A percentile compares a stretch with the other conserved stretches of the same genome.
Evolutionary conservation across 2,888 invertebrate species (phyloP).

Genomic region (Oscheius sp.): DNA sequence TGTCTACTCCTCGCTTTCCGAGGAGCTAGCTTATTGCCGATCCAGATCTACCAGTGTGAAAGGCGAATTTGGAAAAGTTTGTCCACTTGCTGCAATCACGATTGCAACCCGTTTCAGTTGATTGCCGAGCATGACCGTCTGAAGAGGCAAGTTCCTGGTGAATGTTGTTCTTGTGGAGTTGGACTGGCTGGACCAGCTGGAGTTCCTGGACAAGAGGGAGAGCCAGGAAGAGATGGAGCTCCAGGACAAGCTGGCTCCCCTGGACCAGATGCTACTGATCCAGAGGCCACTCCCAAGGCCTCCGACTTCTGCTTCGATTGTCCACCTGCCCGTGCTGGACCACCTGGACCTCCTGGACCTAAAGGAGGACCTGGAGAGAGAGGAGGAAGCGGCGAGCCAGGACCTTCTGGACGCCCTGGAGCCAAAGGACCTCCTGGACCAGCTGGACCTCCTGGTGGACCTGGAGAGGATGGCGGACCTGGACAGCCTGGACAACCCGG

Average conservation of each 20-base stretch:
- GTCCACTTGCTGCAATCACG: background rate
- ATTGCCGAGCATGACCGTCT: background rate
- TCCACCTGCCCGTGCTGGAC: constrained; percentile 9
- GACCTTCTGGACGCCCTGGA: constrained; percentile 49
- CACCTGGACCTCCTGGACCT: constrained; percentile 40
- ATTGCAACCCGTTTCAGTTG: background rate
- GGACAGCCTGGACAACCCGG: background rate
- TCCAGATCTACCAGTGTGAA: constrained; percentile 3
- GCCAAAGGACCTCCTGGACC: constrained; percentile 26
- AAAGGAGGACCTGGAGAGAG: constrained; percentile 45
- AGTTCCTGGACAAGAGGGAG: constrained; percentile 3
- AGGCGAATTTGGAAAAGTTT: constrained; percentile 5
- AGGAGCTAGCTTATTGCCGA: constrained; percentile 14
- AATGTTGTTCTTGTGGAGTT: constrained; percentile 19
- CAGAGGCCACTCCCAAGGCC: background rate
- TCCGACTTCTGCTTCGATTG: constrained; percentile 23
- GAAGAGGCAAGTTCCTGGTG: constrained; percentile 1
- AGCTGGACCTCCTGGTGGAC: constrained; percentile 43
- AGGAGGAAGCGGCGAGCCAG: constrained; percentile 43
- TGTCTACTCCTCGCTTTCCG: background rate
- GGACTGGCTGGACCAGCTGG: constrained; percentile 15
- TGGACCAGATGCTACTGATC: constrained; percentile 6
- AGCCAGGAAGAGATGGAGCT: constrained; percentile 4
- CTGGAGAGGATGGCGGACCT: constrained; percentile 30
- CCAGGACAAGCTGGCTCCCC: constrained; percentile 2